These are phyloP conservation scores for Drosophila kambysellisi DNA, from an alignment of 2,888 invertebrate genomes.

Conservation along the genomic window DNA sequence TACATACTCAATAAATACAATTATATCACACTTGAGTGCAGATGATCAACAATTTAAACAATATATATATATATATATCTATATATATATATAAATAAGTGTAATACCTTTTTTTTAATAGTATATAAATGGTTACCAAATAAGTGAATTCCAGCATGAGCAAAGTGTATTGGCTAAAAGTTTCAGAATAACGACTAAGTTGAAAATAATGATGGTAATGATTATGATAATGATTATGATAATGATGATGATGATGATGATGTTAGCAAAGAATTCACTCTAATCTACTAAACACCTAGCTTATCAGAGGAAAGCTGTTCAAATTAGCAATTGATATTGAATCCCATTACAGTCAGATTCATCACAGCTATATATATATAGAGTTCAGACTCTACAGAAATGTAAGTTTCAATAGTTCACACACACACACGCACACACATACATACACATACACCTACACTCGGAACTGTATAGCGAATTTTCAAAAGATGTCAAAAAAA, in stretches of 20 bases:
- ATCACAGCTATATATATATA: constrained; percentile 1
- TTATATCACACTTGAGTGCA: constrained; percentile 36
- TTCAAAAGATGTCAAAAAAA: constrained; percentile 21
- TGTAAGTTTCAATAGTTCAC: constrained; percentile 6
- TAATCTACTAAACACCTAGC: not conserved
- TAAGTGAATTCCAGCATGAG: constrained; percentile 43
- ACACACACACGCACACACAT: constrained; percentile 5
- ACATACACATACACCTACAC: constrained; percentile 5
- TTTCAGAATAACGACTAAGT: constrained; percentile 20
- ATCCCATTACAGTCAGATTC: constrained; percentile 4
- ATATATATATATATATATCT: not conserved
- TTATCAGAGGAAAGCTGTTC: not conserved
- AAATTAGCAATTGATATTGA: not conserved
- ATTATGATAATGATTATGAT: not conserved
- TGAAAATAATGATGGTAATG: not conserved
- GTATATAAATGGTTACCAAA: constrained; percentile 49
- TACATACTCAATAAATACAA: constrained; percentile 34
- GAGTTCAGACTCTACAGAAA: not conserved
- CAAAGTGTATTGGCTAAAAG: constrained; percentile 33
- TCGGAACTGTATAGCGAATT: constrained; percentile 10
- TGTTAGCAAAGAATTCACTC: constrained; percentile 1
- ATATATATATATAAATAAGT: constrained; percentile 39
- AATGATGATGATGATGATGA: not conserved
- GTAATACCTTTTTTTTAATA: constrained; percentile 70
- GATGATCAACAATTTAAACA: constrained; percentile 13